Evolutionary conservation across 1,140 invertebrate species (phyloP).

Genomic region (Polypedilum pembai): DNA sequence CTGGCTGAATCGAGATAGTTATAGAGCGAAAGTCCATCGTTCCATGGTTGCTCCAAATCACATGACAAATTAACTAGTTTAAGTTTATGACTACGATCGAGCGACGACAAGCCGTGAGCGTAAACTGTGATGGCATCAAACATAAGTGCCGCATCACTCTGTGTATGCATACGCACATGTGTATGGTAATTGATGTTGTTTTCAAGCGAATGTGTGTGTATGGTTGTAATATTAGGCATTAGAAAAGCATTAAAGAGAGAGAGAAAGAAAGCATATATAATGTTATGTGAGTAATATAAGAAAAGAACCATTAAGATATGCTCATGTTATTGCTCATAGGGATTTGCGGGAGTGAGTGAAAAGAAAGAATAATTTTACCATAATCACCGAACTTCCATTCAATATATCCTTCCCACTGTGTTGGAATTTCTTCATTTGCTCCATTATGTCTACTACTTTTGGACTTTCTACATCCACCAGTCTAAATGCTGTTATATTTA

Average conservation of each 20-base stretch:
- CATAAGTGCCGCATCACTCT: conserved; percentile 86
- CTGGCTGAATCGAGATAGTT: conserved; percentile 86
- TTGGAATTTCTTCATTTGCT: conserved; percentile 83
- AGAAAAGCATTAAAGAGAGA: not conserved
- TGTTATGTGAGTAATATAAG: conserved; percentile 30
- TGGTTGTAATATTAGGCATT: not conserved
- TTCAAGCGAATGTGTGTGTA: not conserved
- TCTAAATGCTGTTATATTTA: conserved; percentile 83
- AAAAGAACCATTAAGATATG: conserved; percentile 20
- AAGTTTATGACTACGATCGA: conserved; percentile 60
- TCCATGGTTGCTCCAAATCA: conserved; percentile 73
- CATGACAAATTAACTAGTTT: conserved; percentile 72
- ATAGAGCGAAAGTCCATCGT: conserved; percentile 75
- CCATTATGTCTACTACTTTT: conserved; percentile 64
- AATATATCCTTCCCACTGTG: conserved; percentile 38
- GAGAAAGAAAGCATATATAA: not conserved
- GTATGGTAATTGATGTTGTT: conserved; percentile 11
- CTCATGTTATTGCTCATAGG: not conserved
- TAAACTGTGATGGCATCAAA: conserved; percentile 88
- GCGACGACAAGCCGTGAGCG: conserved; percentile 66
- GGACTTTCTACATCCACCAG: conserved; percentile 71
- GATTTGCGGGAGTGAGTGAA: conserved; percentile 30
- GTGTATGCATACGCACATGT: conserved; percentile 37
- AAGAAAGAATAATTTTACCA: conserved; percentile 33
- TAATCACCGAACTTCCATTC: conserved; percentile 37